Conservation (phyloP, 2,888 invertebrate species). For the Diploptera punctata region DNA sequence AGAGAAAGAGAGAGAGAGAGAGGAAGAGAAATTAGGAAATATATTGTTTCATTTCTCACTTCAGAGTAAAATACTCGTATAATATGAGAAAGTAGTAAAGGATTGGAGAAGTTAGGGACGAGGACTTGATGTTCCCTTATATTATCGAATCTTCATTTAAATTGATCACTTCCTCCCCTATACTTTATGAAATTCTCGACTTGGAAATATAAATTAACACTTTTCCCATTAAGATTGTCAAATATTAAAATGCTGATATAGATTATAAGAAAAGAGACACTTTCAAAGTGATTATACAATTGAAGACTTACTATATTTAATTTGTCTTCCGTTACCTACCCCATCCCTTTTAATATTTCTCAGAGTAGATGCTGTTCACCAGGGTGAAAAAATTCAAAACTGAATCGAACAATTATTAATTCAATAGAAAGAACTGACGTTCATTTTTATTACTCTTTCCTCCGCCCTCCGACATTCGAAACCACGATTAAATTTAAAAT, state of each 20-base stretch:
- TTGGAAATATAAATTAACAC: too few species aligned
- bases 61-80: too few species aligned
- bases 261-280: background rate
- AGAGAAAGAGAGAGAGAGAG: background rate
- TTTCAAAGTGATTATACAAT: background rate
- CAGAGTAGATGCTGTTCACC: background rate
- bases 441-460: slow-evolving; percentile 32
- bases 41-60: too few species aligned
- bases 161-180: too few species aligned
- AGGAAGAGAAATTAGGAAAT: background rate
- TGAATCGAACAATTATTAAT: slow-evolving; percentile 34
- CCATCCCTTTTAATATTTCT: background rate
- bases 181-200: too few species aligned
- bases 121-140: too few species aligned
- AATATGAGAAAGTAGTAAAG: too few species aligned
- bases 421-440: slow-evolving; percentile 32
- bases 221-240: background rate
- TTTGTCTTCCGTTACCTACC: background rate
- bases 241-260: background rate
- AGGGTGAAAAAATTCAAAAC: slow-evolving; percentile 1
- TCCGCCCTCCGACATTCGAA: slow-evolving; percentile 32
- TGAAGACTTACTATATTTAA: background rate
- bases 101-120: too few species aligned
- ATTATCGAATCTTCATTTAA: too few species aligned
- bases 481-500: slow-evolving; percentile 44